Evolutionary conservation across 2,888 invertebrate genomes (phyloP).

Genomic region (Ochropleura plecta): DNA sequence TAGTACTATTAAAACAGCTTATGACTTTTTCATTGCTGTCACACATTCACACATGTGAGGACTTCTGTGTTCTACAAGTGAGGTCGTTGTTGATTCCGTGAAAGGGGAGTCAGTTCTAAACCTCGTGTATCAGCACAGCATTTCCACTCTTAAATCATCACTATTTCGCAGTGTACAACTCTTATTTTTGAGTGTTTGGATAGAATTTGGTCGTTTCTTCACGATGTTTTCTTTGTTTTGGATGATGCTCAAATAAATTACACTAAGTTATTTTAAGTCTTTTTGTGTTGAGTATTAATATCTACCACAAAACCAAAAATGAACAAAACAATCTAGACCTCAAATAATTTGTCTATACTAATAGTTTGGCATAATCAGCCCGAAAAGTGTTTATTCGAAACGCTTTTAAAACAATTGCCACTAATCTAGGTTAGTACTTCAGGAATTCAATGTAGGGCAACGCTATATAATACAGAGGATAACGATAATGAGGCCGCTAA

Average conservation of each 20-base stretch:
- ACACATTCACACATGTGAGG: not conserved
- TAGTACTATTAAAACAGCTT: not conserved
- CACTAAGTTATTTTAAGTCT: not conserved
- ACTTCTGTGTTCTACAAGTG: too few relatives aligned
- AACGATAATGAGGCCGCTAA: not conserved
- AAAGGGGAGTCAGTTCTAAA: not conserved
- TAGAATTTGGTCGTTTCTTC: not conserved
- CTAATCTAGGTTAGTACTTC: not conserved
- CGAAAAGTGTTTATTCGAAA: not conserved
- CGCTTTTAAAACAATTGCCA: not conserved
- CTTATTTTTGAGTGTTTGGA: not conserved
- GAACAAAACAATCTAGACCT: not conserved
- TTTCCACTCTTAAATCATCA: not conserved
- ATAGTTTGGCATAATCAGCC: not conserved
- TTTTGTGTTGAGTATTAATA: not conserved
- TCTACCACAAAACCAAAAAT: not conserved
- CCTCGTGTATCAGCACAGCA: too few relatives aligned
- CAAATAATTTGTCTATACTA: not conserved
- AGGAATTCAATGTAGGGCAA: not conserved
- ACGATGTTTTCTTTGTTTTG: not conserved
- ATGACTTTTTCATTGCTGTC: not conserved
- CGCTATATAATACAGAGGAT: not conserved
- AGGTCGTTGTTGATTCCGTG: not conserved
- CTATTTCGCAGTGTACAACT: not conserved
- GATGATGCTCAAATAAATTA: not conserved